These are phyloP conservation scores for Cuniculus paca DNA, from an alignment of 2,797 vertebrate species.

Conservation along the genomic window DNA sequence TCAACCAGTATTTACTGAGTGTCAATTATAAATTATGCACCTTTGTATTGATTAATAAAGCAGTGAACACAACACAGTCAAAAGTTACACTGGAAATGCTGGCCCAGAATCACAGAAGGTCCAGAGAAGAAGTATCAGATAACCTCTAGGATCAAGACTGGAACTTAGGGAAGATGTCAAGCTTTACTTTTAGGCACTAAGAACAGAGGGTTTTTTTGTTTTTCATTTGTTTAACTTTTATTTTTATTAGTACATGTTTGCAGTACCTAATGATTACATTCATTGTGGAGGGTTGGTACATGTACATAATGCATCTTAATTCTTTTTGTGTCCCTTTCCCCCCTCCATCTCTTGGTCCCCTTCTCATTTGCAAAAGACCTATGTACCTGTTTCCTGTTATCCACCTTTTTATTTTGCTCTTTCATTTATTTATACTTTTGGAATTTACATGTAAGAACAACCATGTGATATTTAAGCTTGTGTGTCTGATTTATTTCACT, in stretches of 20 bases:
- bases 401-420: not conserved
- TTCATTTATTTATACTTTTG: not conserved
- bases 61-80: slow-evolving; percentile 21
- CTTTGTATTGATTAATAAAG: not conserved
- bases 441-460: not conserved
- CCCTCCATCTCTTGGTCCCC: not conserved
- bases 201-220: not conserved
- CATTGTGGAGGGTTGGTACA: not conserved
- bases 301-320: not conserved
- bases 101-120: not conserved
- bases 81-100: not conserved
- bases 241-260: not conserved
- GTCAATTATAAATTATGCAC: not conserved
- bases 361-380: not conserved
- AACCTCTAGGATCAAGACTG: not conserved
- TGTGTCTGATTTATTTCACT: not conserved
- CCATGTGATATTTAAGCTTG: not conserved
- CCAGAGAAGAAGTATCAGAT: not conserved
- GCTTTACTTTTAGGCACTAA: not conserved
- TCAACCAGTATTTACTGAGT: slow-evolving; percentile 12
- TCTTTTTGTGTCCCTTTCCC: not conserved
- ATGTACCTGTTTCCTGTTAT: not conserved
- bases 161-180: not conserved
- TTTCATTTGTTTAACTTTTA: not conserved
- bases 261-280: not conserved